Evolutionary conservation across 2,888 invertebrate genomes (phyloP), one percentile per base, ranked within the genome.

Genomic region (Odontothrips loti): DNA sequence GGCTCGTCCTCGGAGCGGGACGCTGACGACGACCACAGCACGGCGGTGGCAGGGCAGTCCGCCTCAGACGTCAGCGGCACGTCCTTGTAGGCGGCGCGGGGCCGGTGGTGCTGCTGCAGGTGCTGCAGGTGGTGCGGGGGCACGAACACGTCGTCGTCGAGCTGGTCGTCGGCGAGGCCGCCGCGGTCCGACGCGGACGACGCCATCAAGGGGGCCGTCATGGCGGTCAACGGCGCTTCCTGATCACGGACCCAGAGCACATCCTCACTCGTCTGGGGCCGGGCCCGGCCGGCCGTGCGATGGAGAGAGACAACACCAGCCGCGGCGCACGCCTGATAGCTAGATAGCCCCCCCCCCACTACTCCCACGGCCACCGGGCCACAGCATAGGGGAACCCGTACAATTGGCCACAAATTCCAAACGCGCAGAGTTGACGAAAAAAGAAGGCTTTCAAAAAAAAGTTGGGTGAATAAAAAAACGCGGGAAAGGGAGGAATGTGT

Each of bases 21-120:
- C 23, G 68, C 68, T 27, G 68, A 75, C 68, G 68, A 75, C 68
- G 68, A 75, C 68, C 68, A 75, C 11, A 27, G 23, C 68, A 75
- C 12, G 27, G 23, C 27, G 27, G 68, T 23, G 23, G 27, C 48
- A 29, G 80, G 43, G 80, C 79, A 34, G 80, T 80, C 79, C 47
- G 79, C 80, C 47, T 79, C 80, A 48, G 58, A 58, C 17, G 80
- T 79, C 34, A 80, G 79, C 68, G 80, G 80, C 68, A 79, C 23
- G 47, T 80, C 79, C 80, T 6, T 79, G 79, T 34, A n/a, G 27
- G 47, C 79, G n/a, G 43, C 68, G 68, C 58, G 58, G 15, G n/a
- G 11, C 58, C 58, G 20, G 58, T 17, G 51, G 51, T n/a, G n/a
- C n/a, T n/a, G n/a, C n/a, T n/a, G n/a, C n/a, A n/a, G n/a, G n/a